Evolutionary conservation across 2,113 vertebrate species (phyloP).

Genomic region (Psammodynastes pulverulentus): DNA sequence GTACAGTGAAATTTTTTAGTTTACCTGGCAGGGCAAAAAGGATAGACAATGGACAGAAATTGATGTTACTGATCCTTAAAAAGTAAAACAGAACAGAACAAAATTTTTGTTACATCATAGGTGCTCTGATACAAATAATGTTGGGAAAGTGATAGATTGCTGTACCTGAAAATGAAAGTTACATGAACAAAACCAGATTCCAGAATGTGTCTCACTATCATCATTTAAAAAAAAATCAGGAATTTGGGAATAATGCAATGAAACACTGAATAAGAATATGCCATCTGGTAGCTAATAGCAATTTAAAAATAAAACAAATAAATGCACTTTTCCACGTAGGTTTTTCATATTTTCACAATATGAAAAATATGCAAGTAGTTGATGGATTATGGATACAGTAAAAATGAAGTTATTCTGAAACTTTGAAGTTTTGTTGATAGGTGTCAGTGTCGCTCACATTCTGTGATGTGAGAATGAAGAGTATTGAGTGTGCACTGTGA

Average conservation of each 20-base stretch:
- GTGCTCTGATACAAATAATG: background rate
- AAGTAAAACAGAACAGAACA: background rate
- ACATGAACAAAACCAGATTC: conserved; percentile 22
- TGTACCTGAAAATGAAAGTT: conserved; percentile 23
- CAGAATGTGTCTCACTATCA: background rate
- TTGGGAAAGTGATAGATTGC: conserved; percentile 7
- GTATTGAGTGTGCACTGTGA: conserved; percentile 74
- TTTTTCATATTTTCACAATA: conserved; percentile 27
- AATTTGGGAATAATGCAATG: conserved; percentile 11
- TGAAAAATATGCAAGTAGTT: conserved; percentile 47
- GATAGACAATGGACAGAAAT: background rate
- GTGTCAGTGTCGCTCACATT: conserved; percentile 70
- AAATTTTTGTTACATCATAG: background rate
- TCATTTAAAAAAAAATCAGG: conserved; percentile 8
- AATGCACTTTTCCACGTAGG: conserved; percentile 17
- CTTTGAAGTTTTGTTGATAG: conserved; percentile 63
- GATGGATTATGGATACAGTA: conserved; percentile 23
- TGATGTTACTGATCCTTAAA: background rate
- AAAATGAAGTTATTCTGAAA: conserved; percentile 51
- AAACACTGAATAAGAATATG: conserved; percentile 17
- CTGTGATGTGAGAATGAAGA: conserved; percentile 72
- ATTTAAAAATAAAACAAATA: background rate
- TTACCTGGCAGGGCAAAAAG: background rate
- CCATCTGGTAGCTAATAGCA: background rate
- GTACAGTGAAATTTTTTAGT: background rate